phyloP scores from a whole-genome alignment of 2,888 invertebrate species.

The Sylvicola cinctus region DNA sequence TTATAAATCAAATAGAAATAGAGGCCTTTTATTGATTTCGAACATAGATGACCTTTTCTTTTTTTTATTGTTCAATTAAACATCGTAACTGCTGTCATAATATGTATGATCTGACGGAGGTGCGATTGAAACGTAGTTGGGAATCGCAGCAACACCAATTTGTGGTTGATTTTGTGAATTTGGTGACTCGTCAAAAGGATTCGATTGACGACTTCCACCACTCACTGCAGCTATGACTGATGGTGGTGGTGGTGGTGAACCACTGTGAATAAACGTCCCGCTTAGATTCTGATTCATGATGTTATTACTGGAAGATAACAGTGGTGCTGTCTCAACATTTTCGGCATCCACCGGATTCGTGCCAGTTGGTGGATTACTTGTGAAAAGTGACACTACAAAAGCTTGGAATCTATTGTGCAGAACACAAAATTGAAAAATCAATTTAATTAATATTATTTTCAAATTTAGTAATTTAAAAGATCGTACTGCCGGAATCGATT shows the following conservation, averaged over 20 bases:
- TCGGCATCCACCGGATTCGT: background rate
- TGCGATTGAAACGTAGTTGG: constrained; percentile 11
- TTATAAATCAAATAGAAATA: too few species aligned
- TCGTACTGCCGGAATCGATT: too few species aligned
- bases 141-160: constrained; percentile 22
- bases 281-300: constrained; percentile 25
- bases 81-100: too few species aligned
- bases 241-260: background rate
- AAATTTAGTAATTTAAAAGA: background rate
- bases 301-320: constrained; percentile 18
- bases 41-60: too few species aligned
- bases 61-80: too few species aligned
- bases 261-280: constrained; percentile 18
- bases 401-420: background rate
- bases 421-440: background rate
- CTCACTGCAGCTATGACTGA: background rate
- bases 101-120: background rate
- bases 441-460: constrained; percentile 1
- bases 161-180: constrained; percentile 7
- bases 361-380: background rate
- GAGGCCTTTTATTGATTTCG: too few species aligned
- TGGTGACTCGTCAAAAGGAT: constrained; percentile 8
- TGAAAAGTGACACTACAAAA: too few species aligned
- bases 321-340: constrained; percentile 2
- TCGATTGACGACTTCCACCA: background rate